Evolutionary conservation across 2,113 vertebrate species (phyloP).

Genomic region (Plecturocebus donacophilus): DNA sequence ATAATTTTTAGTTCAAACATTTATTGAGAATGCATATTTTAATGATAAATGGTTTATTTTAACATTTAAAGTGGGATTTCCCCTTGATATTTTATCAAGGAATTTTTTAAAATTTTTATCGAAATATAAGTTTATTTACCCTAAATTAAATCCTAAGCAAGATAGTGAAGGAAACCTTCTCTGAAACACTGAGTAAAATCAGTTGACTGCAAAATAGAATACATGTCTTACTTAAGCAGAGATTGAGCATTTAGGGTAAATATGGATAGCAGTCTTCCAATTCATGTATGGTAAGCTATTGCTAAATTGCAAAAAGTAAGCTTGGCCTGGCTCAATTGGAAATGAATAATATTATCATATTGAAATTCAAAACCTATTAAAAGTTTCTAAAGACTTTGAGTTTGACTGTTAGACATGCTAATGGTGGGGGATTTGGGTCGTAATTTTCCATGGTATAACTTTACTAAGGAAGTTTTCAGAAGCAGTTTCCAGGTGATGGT

Average conservation of each 20-base stretch:
- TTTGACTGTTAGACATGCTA: not conserved
- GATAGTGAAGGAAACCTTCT: not conserved
- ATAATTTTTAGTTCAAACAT: not conserved
- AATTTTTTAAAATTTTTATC: no score
- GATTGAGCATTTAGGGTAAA: not conserved
- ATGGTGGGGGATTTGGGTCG: not conserved
- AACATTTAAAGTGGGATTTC: not conserved
- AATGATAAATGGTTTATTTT: not conserved
- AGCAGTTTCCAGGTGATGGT: slow-evolving; percentile 29
- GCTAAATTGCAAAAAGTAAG: not conserved
- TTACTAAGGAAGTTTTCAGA: not conserved
- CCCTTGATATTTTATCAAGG: not conserved
- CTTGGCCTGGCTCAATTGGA: not conserved
- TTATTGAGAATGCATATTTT: not conserved
- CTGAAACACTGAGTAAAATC: not conserved
- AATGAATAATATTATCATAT: not conserved
- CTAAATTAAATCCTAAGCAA: not conserved
- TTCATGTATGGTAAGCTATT: not conserved
- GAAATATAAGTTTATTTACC: no score
- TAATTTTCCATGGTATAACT: slow-evolving; percentile 29
- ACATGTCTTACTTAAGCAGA: not conserved
- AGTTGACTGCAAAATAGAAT: not conserved
- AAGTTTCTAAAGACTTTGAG: not conserved
- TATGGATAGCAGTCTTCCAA: not conserved
- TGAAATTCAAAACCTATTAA: not conserved